Evolutionary conservation across 2,888 invertebrate genomes (phyloP), one percentile per base, ranked within the genome.

Genomic region (Megalurothrips usitatus): DNA sequence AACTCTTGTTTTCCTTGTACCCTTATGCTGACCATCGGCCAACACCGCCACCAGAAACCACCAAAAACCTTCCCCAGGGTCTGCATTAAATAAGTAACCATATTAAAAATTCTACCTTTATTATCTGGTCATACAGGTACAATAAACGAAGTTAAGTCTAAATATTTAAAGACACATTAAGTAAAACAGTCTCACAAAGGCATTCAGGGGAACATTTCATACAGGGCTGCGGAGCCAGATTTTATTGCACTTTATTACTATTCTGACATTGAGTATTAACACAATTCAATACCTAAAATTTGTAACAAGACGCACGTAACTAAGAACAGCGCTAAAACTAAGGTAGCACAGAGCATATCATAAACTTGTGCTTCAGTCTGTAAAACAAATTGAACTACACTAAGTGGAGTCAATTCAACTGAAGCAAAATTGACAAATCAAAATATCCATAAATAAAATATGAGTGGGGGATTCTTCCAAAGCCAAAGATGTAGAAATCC

Each of bases 141-240:
- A 75, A 75, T 26, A 75, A 75, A 75, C 52, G 23, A 68, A 23
- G 26, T 12, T 75, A 11, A 26, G 12, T 23, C 68, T 75, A 26
- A 8, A 75, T 12, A 12, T 26, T 75, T 23, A 75, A 4, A 6
- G 58, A n/a, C 1, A 75, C 26, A 75, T 23, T 75, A 75, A 75
- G 68, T 75, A 75, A 26, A 43, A 26, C 68, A 75, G 68, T 75
- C 68, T 75, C 68, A 23, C 23, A 75, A 26, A n/a, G 58, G 68
- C 26, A 9, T 58, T 6, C 19, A 58, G 58, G 6, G 14, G 6
- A 58, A 17, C 19, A 19, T 6, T 14, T 11, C 58, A 58, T 58
- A 19, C 14, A 58, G 58, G 17, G 19, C 58, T 58, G 19, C 19
- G 14, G 6, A 14, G 58, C 58, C 1, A 14, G 58, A 14, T 19